These are phyloP conservation scores for Plagodis dolabraria DNA, from an alignment of 2,888 invertebrate species.

Conservation along the genomic window DNA sequence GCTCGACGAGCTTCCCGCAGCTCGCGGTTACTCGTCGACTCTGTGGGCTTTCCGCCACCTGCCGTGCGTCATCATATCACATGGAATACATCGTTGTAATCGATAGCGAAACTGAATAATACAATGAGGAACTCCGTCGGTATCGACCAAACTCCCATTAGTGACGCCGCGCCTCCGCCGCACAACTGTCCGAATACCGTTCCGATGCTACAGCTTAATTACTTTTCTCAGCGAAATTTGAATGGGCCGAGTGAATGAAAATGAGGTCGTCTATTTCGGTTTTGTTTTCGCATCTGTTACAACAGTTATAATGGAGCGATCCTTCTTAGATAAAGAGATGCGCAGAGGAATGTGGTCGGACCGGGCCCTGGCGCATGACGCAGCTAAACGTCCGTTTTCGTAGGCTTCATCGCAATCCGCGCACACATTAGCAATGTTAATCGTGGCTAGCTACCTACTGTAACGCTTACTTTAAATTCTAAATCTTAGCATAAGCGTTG, in stretches of 20 bases:
- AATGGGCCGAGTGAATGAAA: conserved; percentile 25
- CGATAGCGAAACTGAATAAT: conserved; percentile 19
- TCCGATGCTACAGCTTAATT: conserved; percentile 22
- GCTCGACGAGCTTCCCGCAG: background rate
- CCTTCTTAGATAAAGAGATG: conserved; percentile 22
- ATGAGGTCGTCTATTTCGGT: conserved; percentile 35
- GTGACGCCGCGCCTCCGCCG: conserved; percentile 4
- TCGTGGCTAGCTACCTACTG: background rate
- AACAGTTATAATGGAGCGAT: conserved; percentile 26
- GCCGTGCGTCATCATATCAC: conserved; percentile 6
- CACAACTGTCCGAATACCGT: conserved; percentile 3
- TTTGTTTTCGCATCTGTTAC: conserved; percentile 26
- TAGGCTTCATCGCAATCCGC: conserved; percentile 3
- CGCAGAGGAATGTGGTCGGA: conserved; percentile 31
- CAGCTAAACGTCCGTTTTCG: background rate
- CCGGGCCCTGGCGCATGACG: conserved; percentile 1
- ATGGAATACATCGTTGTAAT: conserved; percentile 11
- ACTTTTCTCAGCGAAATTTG: conserved; percentile 28
- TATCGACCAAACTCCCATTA: conserved; percentile 24
- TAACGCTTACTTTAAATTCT: conserved; percentile 17
- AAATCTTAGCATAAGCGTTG: conserved; percentile 3
- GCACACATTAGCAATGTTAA: conserved; percentile 12
- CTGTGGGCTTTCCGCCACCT: conserved; percentile 2
- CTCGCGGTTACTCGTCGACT: conserved; percentile 3
- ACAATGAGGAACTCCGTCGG: background rate